Percentiles rank a stretch among this genome's conserved stretches.
phyloP scores from a whole-genome alignment of 2,797 vertebrate genomes.

The Threskiornis aethiopicus region DNA sequence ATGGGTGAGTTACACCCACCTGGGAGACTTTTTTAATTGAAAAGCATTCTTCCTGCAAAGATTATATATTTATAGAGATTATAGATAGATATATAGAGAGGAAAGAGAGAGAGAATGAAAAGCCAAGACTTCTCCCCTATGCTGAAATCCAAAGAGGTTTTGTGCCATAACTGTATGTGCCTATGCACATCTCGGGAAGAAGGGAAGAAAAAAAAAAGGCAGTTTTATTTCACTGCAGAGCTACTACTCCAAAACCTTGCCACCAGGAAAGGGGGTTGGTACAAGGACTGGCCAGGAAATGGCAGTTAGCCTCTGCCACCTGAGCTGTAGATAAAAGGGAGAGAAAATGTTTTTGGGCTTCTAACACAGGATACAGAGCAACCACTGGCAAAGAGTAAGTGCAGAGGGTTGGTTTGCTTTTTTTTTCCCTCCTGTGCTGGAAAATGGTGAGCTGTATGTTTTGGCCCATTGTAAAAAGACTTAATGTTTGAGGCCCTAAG shows the following conservation, averaged over 20 bases:
- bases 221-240: neutral
- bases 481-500: neutral
- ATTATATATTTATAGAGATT: neutral
- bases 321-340: neutral
- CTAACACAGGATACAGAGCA: neutral
- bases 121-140: neutral
- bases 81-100: neutral
- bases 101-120: neutral
- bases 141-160: neutral
- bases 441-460: slow-evolving; percentile 1
- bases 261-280: neutral
- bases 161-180: neutral
- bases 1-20: neutral
- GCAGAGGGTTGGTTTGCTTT: neutral
- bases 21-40: neutral
- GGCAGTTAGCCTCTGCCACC: neutral
- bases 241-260: neutral
- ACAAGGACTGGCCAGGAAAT: neutral
- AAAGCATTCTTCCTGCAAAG: neutral
- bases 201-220: no score
- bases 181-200: neutral
- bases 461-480: slow-evolving; percentile 8
- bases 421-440: neutral
- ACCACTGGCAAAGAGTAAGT: neutral
- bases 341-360: neutral